Evolutionary conservation across 2,888 invertebrate genomes (phyloP), one percentile per base, ranked within the genome.

Genomic region (Drosophila sordidapex): DNA sequence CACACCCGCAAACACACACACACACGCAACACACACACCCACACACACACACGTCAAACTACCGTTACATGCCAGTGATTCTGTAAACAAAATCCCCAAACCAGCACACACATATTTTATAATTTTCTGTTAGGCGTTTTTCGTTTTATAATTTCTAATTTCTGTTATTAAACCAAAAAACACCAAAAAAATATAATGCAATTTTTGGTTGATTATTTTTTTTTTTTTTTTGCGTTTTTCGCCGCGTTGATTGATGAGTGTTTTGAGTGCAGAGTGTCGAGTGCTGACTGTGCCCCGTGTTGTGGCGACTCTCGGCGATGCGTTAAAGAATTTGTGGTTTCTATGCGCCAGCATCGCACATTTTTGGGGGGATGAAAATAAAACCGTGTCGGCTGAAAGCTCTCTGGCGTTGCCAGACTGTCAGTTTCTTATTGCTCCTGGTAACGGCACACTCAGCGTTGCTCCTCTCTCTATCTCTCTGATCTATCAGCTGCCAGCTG

Each of bases 1-100:
- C 38, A 51, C 53, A 60, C 57, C 0, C 29, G 1, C 71, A 59
- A 63, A 35, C 66, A 52, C 58, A 40, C 61, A 21, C 52, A 56
- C 57, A 21, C 52, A 15, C 48, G 40, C 49, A 35, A 29, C 29
- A 40, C 54, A 48, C 56, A 25, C 56, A 46, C 66, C 25, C 58
- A 48, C 27, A 29, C 25, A 36, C 58, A 48, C 27, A 29, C 25
- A 36, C 40, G 61, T 63, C 21, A 49, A 53, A 61, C 49, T 68
- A 61, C 54, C 70, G 70, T 73, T 78, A 79, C 78, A 79, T 79
- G 79, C 56, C 79, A 78, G 40, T 64, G 73, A 63, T 63, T 58
- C 54, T 59, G 63, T 70, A 60, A 59, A 63, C 80, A 77, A 66
- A 77, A 80, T 77, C 70, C 70, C 66, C 51, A 35, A 59, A 46